Percentiles rank a stretch among this genome's conserved stretches.
Conservation (phyloP, 2,113 vertebrate species). For the Enhydra lutris region DNA sequence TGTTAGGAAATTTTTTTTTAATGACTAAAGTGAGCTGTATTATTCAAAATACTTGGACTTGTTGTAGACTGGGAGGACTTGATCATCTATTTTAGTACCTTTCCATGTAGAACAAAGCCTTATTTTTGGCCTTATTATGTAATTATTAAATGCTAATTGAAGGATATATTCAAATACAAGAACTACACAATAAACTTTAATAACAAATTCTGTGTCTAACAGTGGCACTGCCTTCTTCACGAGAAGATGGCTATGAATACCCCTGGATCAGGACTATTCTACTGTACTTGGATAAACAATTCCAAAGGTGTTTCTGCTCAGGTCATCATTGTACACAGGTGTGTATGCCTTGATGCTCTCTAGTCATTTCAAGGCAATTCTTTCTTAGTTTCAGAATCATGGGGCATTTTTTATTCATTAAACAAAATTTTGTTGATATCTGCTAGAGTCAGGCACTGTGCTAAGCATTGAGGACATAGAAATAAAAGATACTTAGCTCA, state of each 20-base stretch:
- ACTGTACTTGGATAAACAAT: background rate
- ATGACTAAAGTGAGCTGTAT: background rate
- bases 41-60: background rate
- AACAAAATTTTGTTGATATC: background rate
- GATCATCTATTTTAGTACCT: background rate
- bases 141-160: background rate
- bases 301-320: background rate
- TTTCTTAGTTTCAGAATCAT: background rate
- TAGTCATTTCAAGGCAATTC: background rate
- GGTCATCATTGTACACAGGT: fast-evolving
- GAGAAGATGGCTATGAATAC: background rate
- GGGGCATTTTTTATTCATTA: background rate
- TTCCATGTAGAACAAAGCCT: background rate
- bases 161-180: background rate
- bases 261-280: background rate
- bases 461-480: background rate
- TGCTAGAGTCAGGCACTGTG: background rate
- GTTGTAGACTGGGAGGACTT: background rate
- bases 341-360: background rate
- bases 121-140: background rate
- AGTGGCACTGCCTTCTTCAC: background rate
- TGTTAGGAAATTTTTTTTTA: background rate
- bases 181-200: background rate
- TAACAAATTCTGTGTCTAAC: background rate
- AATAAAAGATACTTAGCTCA: background rate